These are phyloP conservation scores for Pseudococcus jackbeardsleyi DNA, from an alignment of 2,888 invertebrate species.

Conservation along the genomic window DNA sequence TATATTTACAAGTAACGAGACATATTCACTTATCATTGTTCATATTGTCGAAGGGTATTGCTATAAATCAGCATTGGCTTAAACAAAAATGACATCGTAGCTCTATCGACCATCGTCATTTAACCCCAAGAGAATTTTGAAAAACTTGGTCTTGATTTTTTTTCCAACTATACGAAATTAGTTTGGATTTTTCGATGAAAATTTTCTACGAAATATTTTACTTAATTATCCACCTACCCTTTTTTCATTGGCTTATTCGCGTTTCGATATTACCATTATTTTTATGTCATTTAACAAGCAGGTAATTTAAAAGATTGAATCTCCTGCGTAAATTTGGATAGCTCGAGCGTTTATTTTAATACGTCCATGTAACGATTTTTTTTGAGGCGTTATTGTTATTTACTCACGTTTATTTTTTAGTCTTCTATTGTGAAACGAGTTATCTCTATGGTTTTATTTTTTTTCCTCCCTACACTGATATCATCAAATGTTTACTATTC, in stretches of 20 bases:
- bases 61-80: not conserved
- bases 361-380: not conserved
- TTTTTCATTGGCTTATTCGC: not conserved
- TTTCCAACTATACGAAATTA: not conserved
- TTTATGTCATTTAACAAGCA: not conserved
- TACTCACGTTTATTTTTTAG: not conserved
- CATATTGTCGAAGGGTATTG: not conserved
- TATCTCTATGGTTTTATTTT: not conserved
- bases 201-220: not conserved
- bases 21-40: slow-evolving; percentile 5
- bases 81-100: not conserved
- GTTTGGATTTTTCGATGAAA: not conserved
- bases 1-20: slow-evolving; percentile 10
- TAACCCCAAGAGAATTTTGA: not conserved
- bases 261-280: not conserved
- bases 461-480: not conserved
- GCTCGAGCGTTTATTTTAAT: no score
- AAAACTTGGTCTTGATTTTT: not conserved
- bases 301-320: not conserved
- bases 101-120: not conserved
- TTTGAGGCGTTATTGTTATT: not conserved
- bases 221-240: no score
- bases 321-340: no score
- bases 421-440: not conserved
- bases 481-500: slow-evolving; percentile 9